These are phyloP conservation scores for Lasius fuliginosus DNA, from an alignment of 2,888 invertebrate species.

Conservation along the genomic window DNA sequence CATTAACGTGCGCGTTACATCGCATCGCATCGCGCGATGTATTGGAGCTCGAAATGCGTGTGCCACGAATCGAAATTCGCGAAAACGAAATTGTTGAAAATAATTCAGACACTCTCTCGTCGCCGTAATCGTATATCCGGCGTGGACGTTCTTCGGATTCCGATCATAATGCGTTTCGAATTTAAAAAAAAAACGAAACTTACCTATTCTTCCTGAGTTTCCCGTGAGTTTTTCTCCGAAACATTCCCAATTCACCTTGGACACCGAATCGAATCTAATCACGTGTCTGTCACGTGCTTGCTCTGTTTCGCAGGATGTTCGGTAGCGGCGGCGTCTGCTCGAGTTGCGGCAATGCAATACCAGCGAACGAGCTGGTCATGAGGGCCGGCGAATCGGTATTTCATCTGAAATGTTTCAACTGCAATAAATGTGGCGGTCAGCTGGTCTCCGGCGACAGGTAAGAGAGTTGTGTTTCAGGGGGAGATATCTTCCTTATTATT, in stretches of 20 bases:
- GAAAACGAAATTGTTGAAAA: conserved; percentile 66
- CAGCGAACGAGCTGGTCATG: conserved; percentile 97
- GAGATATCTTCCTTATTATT: no score
- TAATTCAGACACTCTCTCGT: conserved; percentile 17
- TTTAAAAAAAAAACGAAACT: no score
- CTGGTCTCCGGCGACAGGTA: conserved; percentile 96
- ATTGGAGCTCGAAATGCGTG: conserved; percentile 52
- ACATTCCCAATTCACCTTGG: background rate
- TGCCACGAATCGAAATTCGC: conserved; percentile 15
- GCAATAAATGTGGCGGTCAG: conserved; percentile 96
- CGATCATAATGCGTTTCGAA: background rate
- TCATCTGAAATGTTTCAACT: conserved; percentile 98
- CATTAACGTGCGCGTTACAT: conserved; percentile 80
- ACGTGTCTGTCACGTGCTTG: background rate
- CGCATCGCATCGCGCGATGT: conserved; percentile 58
- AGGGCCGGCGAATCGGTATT: conserved; percentile 93
- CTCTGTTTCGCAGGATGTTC: conserved; percentile 92
- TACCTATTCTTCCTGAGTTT: background rate
- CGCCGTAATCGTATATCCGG: conserved; percentile 46
- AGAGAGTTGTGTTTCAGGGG: conserved; percentile 73
- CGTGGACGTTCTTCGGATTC: no score
- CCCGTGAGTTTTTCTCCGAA: background rate
- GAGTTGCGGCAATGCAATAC: conserved; percentile 96
- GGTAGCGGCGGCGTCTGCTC: conserved; percentile 96
- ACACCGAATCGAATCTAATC: conserved; percentile 9